Percentiles rank a stretch among this genome's conserved stretches.
These are phyloP conservation scores for Nixonia krombeini DNA, from an alignment of 1,140 invertebrate genomes.

Conservation along the genomic window DNA sequence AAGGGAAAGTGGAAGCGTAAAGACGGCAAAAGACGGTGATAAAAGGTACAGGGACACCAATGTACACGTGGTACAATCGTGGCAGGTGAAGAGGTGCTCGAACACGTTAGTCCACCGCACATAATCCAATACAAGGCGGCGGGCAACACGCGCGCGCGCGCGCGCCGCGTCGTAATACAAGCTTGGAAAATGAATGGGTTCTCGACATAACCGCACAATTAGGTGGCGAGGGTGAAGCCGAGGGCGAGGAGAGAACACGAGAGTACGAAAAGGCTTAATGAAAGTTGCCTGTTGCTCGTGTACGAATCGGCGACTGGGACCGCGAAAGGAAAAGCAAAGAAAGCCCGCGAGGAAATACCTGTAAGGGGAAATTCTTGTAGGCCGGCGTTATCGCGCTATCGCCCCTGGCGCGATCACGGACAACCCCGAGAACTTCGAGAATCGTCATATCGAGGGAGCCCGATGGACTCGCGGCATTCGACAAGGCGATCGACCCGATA, in stretches of 20 bases:
- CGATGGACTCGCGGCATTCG: not conserved
- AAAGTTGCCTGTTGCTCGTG: conserved; percentile 63
- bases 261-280: conserved; percentile 61
- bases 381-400: conserved; percentile 3
- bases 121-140: conserved; percentile 6
- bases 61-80: not conserved
- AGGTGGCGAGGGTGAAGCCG: conserved; percentile 24
- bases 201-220: conserved; percentile 36
- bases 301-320: conserved; percentile 56
- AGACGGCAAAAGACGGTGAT: no score
- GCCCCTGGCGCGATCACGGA: not conserved
- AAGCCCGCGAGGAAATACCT: conserved; percentile 15
- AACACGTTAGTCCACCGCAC: not conserved
- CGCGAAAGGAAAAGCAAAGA: conserved; percentile 23
- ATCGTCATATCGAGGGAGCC: conserved; percentile 1
- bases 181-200: conserved; percentile 23
- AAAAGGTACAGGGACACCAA: no score
- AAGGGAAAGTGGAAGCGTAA: conserved; percentile 6
- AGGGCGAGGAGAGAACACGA: conserved; percentile 25
- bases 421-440: not conserved
- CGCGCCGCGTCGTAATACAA: conserved; percentile 21
- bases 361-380: conserved; percentile 29
- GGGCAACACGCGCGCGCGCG: conserved; percentile 6
- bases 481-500: conserved; percentile 2
- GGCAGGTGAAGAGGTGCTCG: no score